Evolutionary conservation across 2,797 vertebrate species (phyloP).

Genomic region (Anguilla anguilla): DNA sequence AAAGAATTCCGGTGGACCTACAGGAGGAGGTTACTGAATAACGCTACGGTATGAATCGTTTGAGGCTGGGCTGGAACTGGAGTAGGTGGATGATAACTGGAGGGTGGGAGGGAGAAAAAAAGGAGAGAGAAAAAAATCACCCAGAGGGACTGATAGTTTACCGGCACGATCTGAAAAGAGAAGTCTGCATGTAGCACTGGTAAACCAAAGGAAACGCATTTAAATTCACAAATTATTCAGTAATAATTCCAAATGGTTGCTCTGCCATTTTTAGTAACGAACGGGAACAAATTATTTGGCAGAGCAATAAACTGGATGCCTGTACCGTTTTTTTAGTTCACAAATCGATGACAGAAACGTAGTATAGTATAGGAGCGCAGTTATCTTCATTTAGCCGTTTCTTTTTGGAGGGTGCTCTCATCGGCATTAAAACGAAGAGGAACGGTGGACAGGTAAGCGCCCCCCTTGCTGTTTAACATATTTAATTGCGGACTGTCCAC

Average conservation of each 20-base stretch:
- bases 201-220: not conserved
- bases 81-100: conserved; percentile 12
- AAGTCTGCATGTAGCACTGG: not conserved
- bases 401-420: not conserved
- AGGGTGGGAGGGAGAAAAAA: not conserved
- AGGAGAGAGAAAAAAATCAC: not conserved
- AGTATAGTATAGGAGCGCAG: not conserved
- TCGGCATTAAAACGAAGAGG: not conserved
- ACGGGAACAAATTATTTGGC: not conserved
- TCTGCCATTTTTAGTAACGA: not conserved
- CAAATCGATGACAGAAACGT: not conserved
- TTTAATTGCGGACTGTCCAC: not conserved
- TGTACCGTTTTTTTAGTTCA: not conserved
- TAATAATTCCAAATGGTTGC: not conserved
- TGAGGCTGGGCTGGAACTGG: conserved; percentile 16
- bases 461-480: not conserved
- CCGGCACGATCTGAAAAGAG: not conserved
- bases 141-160: not conserved
- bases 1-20: not conserved
- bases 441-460: not conserved
- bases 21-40: not conserved
- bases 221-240: not conserved
- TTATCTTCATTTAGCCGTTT: not conserved
- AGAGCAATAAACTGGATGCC: not conserved
- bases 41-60: not conserved